A percentile compares a stretch with the other conserved stretches of the same genome.
These are phyloP conservation scores for Neelides sp. DNA, from an alignment of 1,140 invertebrate genomes.

Conservation along the genomic window DNA sequence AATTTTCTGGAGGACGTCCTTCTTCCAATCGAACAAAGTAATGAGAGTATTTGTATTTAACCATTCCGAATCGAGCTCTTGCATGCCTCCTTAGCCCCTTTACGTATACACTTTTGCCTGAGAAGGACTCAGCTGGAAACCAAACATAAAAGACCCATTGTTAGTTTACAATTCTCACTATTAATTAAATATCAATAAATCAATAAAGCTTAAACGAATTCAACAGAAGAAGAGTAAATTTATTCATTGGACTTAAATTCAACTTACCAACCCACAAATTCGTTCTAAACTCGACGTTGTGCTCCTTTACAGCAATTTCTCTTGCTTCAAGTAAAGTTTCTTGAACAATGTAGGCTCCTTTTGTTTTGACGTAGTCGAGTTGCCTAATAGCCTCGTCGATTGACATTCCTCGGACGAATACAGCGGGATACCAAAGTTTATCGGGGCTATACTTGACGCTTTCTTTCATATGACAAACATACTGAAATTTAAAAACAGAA, in stretches of 20 bases:
- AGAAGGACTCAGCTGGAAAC: conserved; percentile 71
- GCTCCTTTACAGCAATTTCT: conserved; percentile 66
- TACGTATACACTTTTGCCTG: conserved; percentile 55
- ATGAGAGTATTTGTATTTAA: conserved; percentile 68
- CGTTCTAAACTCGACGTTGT: conserved; percentile 88
- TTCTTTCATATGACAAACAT: conserved; percentile 63
- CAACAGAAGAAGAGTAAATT: not conserved
- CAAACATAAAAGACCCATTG: conserved; percentile 18
- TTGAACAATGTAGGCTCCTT: conserved; percentile 66
- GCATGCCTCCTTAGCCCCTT: conserved; percentile 76
- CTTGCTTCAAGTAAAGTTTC: conserved; percentile 78
- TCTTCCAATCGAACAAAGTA: conserved; percentile 85
- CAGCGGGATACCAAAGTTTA: conserved; percentile 84
- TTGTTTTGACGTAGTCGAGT: conserved; percentile 65
- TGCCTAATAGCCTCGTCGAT: conserved; percentile 89
- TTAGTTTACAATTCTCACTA: conserved; percentile 12
- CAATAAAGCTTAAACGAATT: conserved; percentile 4
- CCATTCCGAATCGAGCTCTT: conserved; percentile 48
- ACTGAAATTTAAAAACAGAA: conserved; percentile 47
- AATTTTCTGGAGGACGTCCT: conserved; percentile 75
- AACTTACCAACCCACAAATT: conserved; percentile 91
- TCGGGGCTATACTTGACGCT: conserved; percentile 81
- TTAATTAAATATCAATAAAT: conserved; percentile 31
- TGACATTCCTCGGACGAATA: conserved; percentile 73
- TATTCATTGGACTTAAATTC: not conserved